Evolutionary conservation across 2,888 invertebrate species (phyloP), one percentile per base, ranked within the genome.

Genomic region (Lithodes maja): DNA sequence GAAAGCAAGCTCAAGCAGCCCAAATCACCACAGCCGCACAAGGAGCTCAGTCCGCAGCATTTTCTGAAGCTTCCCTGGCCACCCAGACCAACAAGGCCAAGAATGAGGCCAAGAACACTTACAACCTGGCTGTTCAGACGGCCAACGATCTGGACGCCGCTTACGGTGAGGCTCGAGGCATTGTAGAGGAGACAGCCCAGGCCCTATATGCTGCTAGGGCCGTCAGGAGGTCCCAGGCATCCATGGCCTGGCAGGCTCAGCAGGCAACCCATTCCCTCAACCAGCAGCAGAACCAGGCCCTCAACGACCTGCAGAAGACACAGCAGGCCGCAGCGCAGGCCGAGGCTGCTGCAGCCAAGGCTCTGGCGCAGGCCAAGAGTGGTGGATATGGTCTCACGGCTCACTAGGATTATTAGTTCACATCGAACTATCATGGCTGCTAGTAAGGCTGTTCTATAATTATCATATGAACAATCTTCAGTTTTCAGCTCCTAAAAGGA

Each of bases 201-300:
- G 71, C 71, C 7, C 17, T 71, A n/a, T 3, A 15, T 3, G 71
- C 71, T 3, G 71, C 71, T 3, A 71, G 71, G 71, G 71, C 78
- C 80, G 12, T 71, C 71, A 71, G 71, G 17, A 15, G 15, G 12
- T 74, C 84, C 12, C 90, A 90, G 71, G 81, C 82, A 3, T 71
- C 75, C 61, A 90, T 90, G 90, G 90, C 90, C 17, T 84, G 84
- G 90, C 86, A 90, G 75, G 90, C 90, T n/a, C 90, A 90, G 77
- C 90, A 90, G 77, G 87, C 86, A 2, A 86, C 90, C 54, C 61
- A 86, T 80, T 71, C 86, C 61, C 83, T 90, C 53, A 78, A 84
- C 50, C 90, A 80, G 68, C 86, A 90, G 54, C 90, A 90, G 82
- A 77, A 55, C 69, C 33, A 87, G 49, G 83, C 79, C 7, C 68